These are phyloP conservation scores for Cantharis lateralis DNA, from an alignment of 2,888 invertebrate genomes.

Conservation along the genomic window DNA sequence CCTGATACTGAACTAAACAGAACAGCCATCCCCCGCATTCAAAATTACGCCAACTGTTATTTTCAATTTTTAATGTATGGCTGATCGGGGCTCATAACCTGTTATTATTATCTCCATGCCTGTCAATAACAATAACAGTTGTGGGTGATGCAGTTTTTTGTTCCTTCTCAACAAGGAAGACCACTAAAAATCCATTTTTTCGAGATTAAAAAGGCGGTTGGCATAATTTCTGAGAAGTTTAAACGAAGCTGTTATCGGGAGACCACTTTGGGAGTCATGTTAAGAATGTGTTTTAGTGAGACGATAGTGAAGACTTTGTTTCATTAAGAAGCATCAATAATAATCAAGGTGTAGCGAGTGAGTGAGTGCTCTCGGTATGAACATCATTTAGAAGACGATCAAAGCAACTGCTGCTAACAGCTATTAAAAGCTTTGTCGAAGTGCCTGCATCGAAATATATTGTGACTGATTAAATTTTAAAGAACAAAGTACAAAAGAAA, in stretches of 20 bases:
- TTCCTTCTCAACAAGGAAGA: too few relatives aligned
- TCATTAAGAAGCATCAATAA: conserved; percentile 26
- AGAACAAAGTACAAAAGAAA: background rate
- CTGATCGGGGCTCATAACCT: too few relatives aligned
- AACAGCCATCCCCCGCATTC: too few relatives aligned
- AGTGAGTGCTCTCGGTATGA: conserved; percentile 11
- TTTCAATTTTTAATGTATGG: too few relatives aligned
- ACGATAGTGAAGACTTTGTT: background rate
- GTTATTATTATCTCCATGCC: too few relatives aligned
- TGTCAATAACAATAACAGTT: too few relatives aligned
- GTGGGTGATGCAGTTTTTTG: too few relatives aligned
- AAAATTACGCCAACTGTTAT: too few relatives aligned
- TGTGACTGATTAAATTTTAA: conserved; percentile 21
- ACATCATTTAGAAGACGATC: conserved; percentile 27
- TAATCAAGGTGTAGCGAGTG: conserved; percentile 22
- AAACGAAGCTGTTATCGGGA: background rate
- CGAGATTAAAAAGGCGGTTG: background rate
- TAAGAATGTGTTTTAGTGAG: background rate
- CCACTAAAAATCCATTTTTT: too few relatives aligned
- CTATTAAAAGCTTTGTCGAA: conserved; percentile 28
- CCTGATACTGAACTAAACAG: too few relatives aligned
- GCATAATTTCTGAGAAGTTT: background rate
- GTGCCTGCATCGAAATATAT: conserved; percentile 13
- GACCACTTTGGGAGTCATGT: background rate
- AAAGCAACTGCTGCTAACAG: conserved; percentile 21